Percentiles rank a stretch among this genome's conserved stretches.
These are phyloP conservation scores for Agriopis aurantiaria DNA, from an alignment of 2,888 invertebrate genomes.

Conservation along the genomic window DNA sequence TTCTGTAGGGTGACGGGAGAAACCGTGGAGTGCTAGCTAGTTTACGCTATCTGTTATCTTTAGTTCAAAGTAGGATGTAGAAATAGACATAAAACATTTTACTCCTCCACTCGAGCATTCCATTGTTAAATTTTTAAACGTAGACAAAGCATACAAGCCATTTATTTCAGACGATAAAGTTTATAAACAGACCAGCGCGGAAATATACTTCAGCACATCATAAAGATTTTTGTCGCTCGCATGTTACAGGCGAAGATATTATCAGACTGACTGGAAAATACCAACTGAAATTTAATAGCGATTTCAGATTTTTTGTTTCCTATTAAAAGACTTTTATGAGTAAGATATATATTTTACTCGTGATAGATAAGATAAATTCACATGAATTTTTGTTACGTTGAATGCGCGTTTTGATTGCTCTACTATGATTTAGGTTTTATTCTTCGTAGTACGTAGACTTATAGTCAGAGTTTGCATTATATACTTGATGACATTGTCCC, in stretches of 20 bases:
- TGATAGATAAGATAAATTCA: no score
- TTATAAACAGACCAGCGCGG: constrained; percentile 19
- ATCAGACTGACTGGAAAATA: constrained; percentile 2
- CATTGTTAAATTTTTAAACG: constrained; percentile 12
- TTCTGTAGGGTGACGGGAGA: not conserved
- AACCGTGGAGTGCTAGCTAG: not conserved
- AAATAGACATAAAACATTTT: not conserved
- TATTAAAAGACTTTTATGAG: not conserved
- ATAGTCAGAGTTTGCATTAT: no score
- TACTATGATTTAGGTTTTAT: no score
- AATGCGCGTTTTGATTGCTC: no score
- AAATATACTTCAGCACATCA: constrained; percentile 27
- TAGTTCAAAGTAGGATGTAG: no score
- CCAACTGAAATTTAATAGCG: not conserved
- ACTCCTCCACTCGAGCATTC: not conserved
- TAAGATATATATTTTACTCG: no score
- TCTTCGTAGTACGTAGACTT: no score
- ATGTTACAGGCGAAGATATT: constrained; percentile 14
- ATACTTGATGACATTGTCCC: no score
- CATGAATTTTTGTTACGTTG: no score
- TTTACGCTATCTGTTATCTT: no score
- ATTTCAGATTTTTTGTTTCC: not conserved
- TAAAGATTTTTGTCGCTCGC: constrained; percentile 27
- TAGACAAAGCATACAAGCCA: constrained; percentile 10
- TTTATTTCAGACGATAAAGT: constrained; percentile 17